Base-by-base conservation (phyloP, 2,113 vertebrate genomes). In the Progne subis region DNA sequence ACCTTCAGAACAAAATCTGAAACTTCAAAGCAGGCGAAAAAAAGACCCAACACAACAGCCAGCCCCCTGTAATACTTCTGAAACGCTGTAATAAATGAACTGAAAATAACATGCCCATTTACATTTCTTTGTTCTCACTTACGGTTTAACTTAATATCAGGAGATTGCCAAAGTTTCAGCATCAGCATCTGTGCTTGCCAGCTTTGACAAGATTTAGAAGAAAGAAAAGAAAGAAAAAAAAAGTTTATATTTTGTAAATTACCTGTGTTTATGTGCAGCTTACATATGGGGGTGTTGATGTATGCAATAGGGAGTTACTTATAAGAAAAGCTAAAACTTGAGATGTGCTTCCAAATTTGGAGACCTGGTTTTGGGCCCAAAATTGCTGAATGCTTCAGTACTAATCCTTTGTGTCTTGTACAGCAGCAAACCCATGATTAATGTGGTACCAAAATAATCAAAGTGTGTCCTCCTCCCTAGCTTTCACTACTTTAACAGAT, bases 81-180 rank as follows among this genome's bases (percentile, higher is more conserved):
- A 93, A 94, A 90, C 59, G 71, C 59, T 96, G 64, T 59, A 92
- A 90, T 94, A 86, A 92, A 83, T 49, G 85, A 92, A 90, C 76
- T 34, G 84, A 92, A 94, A 96, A 95, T 86, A 96, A 70, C 64
- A 24, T 92, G 64, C 85, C 88, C 64, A 96, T 97, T 97, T 97
- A 96, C 95, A 96, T 96, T 67, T 95, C 95, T 96, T 97, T 96
- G 93, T 97, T 97, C 94, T 92, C 82, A 82, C 94, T 95, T 96
- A 76, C 0, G 1, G 60, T 92, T 92, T 90, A 56, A 43, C 60
- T 91, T 95, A 90, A 70, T 94, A 92, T 97, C 93, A 97, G 82
- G 96, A 97, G 94, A 95, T 78, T 96, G 94, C 75, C 72, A 49
- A 90, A 94, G 60, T 96, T 93, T 86, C 90, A 75, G 68, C 82